These are phyloP conservation scores for Mustela lutreola DNA, from an alignment of 2,113 vertebrate species.

Conservation along the genomic window DNA sequence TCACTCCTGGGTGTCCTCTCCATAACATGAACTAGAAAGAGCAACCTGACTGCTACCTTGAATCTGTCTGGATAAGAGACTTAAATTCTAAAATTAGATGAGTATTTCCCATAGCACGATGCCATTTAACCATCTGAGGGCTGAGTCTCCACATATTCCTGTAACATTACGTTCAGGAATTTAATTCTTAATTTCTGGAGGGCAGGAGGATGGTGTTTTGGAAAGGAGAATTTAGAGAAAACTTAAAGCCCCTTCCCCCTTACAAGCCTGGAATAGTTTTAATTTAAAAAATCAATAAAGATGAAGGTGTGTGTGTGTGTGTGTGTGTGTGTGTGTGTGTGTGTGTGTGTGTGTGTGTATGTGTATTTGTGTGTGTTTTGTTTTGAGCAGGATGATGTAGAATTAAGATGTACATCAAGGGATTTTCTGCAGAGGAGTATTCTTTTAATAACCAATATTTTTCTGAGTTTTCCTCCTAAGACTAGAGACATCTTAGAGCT, in stretches of 20 bases:
- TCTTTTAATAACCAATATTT: constrained; percentile 26
- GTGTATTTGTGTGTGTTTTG: background rate
- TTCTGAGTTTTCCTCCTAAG: background rate
- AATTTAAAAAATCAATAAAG: constrained; percentile 20
- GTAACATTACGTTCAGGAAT: constrained; percentile 52
- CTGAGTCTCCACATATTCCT: background rate
- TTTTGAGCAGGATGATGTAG: background rate
- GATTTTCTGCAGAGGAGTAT: background rate
- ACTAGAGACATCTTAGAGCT: background rate
- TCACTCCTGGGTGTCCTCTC: constrained; percentile 37
- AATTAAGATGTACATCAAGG: background rate
- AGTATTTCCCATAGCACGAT: background rate
- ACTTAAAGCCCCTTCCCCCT: background rate
- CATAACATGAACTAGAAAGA: background rate
- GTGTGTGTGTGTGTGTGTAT: too few species aligned
- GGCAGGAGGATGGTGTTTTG: background rate
- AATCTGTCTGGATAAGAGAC: background rate
- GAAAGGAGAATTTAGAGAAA: constrained; percentile 23
- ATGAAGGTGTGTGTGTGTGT: background rate
- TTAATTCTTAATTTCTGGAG: constrained; percentile 41
- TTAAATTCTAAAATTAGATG: constrained; percentile 41
- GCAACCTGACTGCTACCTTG: background rate
- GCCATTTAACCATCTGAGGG: background rate
- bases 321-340: too few species aligned
- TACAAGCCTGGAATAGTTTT: background rate